These are phyloP conservation scores for Neogobius melanostomus DNA, from an alignment of 2,113 vertebrate genomes.

Conservation along the genomic window DNA sequence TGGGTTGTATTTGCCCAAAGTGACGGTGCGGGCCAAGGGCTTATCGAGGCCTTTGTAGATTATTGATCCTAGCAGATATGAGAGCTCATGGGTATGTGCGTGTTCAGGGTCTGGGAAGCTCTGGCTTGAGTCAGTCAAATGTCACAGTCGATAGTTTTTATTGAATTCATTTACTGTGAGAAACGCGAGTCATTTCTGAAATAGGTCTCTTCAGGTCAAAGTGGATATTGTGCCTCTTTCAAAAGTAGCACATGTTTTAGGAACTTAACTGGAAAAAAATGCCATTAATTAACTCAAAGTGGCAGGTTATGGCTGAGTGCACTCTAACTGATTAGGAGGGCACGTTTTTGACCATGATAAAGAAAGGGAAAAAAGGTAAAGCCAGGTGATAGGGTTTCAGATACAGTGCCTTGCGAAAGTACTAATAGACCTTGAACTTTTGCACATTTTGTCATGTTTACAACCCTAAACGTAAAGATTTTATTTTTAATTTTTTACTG, in stretches of 20 bases:
- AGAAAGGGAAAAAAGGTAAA: background rate
- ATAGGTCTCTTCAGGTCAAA: background rate
- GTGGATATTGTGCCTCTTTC: background rate
- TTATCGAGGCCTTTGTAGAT: conserved; percentile 77
- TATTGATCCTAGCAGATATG: conserved; percentile 71
- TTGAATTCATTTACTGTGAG: conserved; percentile 12
- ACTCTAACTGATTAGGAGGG: background rate
- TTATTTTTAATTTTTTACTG: too few relatives aligned
- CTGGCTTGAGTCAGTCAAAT: conserved; percentile 56
- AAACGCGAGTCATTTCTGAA: conserved; percentile 9
- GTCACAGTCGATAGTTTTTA: conserved; percentile 31
- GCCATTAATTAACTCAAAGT: too few relatives aligned
- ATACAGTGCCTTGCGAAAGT: too few relatives aligned
- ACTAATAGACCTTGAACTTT: too few relatives aligned
- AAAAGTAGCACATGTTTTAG: background rate
- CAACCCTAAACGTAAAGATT: too few relatives aligned
- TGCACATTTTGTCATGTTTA: too few relatives aligned
- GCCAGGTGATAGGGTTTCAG: background rate
- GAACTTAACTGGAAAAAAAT: too few relatives aligned
- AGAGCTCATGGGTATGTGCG: conserved; percentile 40
- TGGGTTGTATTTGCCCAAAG: conserved; percentile 75
- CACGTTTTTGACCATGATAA: background rate
- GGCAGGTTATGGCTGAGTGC: background rate
- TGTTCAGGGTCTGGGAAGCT: conserved; percentile 46
- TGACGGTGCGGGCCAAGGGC: conserved; percentile 69